Evolutionary conservation across 2,113 vertebrate genomes (phyloP).

Genomic region (Cranoglanis bouderius): DNA sequence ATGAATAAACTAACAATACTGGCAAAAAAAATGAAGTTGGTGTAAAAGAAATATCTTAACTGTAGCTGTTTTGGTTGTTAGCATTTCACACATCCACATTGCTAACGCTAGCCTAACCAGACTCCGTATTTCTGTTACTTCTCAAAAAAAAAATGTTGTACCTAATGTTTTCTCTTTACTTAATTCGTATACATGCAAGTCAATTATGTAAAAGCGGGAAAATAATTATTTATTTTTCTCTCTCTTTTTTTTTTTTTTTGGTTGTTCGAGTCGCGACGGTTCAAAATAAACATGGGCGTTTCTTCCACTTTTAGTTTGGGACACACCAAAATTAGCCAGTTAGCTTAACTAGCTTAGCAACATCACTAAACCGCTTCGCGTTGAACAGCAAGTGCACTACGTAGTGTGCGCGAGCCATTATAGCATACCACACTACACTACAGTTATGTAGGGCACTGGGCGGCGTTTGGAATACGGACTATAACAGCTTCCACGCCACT

Average conservation of each 20-base stretch:
- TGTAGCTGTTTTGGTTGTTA: background rate
- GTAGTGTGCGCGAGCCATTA: background rate
- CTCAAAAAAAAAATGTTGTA: background rate
- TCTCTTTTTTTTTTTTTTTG: no score
- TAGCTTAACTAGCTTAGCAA: background rate
- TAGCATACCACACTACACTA: background rate
- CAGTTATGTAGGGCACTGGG: background rate
- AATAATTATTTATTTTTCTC: background rate
- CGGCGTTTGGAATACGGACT: background rate
- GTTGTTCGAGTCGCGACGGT: background rate
- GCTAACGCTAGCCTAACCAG: background rate
- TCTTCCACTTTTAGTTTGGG: slow-evolving; percentile 17
- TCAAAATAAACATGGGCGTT: slow-evolving; percentile 30
- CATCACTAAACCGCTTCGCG: background rate
- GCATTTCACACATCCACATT: background rate
- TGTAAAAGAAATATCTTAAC: background rate
- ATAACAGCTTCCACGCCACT: background rate
- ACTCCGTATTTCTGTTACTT: background rate
- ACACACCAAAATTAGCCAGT: slow-evolving; percentile 7
- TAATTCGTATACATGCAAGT: background rate
- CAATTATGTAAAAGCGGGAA: no score
- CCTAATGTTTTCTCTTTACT: background rate
- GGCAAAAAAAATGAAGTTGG: no score
- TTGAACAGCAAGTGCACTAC: background rate
- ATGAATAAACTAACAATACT: background rate